Evolutionary conservation across 1,140 invertebrate genomes (phyloP), one percentile per base, ranked within the genome.

Genomic region (Chrysopa pallens): DNA sequence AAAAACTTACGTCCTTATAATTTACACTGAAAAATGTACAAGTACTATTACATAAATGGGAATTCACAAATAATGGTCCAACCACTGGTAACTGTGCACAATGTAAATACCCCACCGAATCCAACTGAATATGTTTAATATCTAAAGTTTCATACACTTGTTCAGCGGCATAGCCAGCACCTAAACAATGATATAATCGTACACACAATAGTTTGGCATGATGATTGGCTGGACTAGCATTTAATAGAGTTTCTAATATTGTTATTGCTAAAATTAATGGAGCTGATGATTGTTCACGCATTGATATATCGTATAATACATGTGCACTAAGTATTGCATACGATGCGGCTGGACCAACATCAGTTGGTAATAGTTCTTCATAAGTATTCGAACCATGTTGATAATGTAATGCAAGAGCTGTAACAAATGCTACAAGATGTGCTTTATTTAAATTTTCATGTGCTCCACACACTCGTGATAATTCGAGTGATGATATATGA

Each of bases 101-200:
- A 58, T 89, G 78, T 41, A 89, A 64, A 64, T 89, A 83, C 39
- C 89, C 82, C 52, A 96, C 64, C 1, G 90, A 89, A 64, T 95
- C 89, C 56, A 93, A 67, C 58, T 96, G 92, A 46, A 96, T 78
- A 62, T 95, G 88, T 67, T 97, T 97, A 39, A 91, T 73, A 54
- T 96, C 91, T 56, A 96, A 63, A 39, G 65, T 64, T 45, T 68
- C 63, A 54, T 80, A 85, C 46, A 76, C 62, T 36, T 64, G 61
- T 47, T 78, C 74, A 36, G 80, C 83, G 5, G 73, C 74, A n/a
- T 68, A 54, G 47, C 72, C 71, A 51, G 74, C 79, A 49, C 83
- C 83, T 48, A 84, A 59, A 36, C 72, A 54, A 56, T 81, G 77
- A 54, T 85, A 87, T 1, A 84, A 64, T 41, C 76, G 71, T 15